Conservation (phyloP, 2,797 vertebrate species). For the Serranus cabrilla region DNA sequence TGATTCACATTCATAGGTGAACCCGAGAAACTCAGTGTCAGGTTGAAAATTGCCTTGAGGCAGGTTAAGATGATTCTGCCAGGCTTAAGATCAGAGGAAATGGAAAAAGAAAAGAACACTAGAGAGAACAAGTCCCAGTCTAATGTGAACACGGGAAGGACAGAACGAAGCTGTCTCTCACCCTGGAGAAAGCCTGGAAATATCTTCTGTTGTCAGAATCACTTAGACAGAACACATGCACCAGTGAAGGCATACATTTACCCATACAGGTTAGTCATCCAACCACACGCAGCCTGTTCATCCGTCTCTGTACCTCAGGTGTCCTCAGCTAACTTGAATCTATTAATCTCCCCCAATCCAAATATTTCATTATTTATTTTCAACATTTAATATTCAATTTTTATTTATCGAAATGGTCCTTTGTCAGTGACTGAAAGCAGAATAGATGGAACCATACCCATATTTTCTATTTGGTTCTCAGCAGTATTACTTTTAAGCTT, state of each 20-base stretch:
- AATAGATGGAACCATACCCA: not conserved
- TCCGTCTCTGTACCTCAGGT: not conserved
- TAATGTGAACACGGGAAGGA: constrained; percentile 78
- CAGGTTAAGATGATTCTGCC: constrained; percentile 76
- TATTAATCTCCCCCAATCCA: not conserved
- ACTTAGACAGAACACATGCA: constrained; percentile 56
- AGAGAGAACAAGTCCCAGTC: constrained; percentile 72
- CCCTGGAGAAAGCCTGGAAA: constrained; percentile 62
- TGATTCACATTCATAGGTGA: constrained; percentile 76
- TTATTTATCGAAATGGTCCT: not conserved
- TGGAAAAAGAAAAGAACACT: constrained; percentile 72
- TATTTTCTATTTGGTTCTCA: constrained; percentile 18
- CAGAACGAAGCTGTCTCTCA: constrained; percentile 66
- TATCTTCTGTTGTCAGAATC: constrained; percentile 62
- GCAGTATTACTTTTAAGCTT: constrained; percentile 19
- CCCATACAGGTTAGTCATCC: not conserved
- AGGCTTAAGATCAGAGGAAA: constrained; percentile 80
- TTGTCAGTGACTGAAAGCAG: constrained; percentile 2
- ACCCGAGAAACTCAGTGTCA: constrained; percentile 67
- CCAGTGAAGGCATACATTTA: constrained; percentile 18
- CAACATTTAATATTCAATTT: not conserved
- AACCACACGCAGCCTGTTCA: constrained; percentile 4
- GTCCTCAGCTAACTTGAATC: not conserved
- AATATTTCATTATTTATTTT: not conserved
- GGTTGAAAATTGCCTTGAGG: constrained; percentile 80